These are phyloP conservation scores for Aleiodes leptofemur DNA, from an alignment of 2,888 invertebrate genomes.

Conservation along the genomic window DNA sequence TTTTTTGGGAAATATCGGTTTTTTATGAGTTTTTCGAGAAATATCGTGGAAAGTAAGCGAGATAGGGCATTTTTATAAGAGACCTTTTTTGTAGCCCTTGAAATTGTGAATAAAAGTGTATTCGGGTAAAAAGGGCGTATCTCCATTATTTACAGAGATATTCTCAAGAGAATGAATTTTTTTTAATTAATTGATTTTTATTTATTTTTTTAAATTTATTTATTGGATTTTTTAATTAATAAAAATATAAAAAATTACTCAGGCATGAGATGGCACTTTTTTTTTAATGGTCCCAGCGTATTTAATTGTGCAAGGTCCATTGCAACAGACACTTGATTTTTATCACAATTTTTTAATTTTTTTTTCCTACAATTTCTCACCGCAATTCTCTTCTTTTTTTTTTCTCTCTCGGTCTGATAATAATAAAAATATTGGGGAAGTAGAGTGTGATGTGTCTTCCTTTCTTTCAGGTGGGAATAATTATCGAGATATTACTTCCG, in stretches of 20 bases:
- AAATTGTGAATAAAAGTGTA: too few relatives aligned
- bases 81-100: too few relatives aligned
- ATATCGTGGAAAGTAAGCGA: too few relatives aligned
- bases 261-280: neutral
- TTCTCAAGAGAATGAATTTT: too few relatives aligned
- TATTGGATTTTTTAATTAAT: too few relatives aligned
- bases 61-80: too few relatives aligned
- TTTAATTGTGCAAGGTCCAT: slow-evolving; percentile 20
- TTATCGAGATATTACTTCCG: slow-evolving; percentile 12
- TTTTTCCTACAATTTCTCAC: neutral
- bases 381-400: neutral
- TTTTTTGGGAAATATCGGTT: too few relatives aligned
- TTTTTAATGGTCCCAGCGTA: neutral
- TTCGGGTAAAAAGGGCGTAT: too few relatives aligned
- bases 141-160: too few relatives aligned
- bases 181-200: too few relatives aligned
- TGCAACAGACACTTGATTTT: slow-evolving; percentile 30
- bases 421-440: neutral
- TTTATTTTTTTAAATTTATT: too few relatives aligned
- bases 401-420: neutral
- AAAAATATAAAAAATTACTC: slow-evolving; percentile 1
- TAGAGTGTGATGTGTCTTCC: slow-evolving; percentile 7
- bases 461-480: slow-evolving; percentile 11
- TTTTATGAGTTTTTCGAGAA: too few relatives aligned
- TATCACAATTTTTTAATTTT: neutral